Evolutionary conservation across 2,797 vertebrate species (phyloP).

Genomic region (Eulemur mongoz): DNA sequence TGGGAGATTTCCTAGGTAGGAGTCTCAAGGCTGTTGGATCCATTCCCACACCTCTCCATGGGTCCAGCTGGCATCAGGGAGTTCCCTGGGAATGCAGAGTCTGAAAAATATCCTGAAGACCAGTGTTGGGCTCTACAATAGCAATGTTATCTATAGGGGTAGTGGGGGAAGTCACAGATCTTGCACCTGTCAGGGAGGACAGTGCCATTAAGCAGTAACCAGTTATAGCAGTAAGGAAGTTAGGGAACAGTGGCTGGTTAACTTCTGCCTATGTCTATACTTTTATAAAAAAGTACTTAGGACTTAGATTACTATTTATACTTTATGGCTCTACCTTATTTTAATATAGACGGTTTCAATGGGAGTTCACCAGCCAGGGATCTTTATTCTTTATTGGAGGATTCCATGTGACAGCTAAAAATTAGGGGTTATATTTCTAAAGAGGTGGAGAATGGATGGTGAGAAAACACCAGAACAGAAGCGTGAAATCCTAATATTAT

Average conservation of each 20-base stretch:
- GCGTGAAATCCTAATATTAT: background rate
- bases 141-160: background rate
- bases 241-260: background rate
- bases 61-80: too few relatives aligned
- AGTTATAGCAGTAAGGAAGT: background rate
- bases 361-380: background rate
- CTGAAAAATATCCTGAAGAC: background rate
- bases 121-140: background rate
- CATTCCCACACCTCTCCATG: too few relatives aligned
- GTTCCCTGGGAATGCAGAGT: too few relatives aligned
- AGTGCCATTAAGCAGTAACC: background rate
- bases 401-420: background rate
- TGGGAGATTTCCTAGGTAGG: background rate
- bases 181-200: background rate
- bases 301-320: background rate
- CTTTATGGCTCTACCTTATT: background rate
- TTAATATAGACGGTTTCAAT: background rate
- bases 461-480: background rate
- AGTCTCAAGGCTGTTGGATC: background rate
- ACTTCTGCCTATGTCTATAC: background rate
- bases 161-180: background rate
- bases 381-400: background rate
- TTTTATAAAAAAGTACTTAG: background rate
- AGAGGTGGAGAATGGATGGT: background rate
- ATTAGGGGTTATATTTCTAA: background rate